Conservation (phyloP, 2,113 vertebrate species). For the Girardinichthys multiradiatus region DNA sequence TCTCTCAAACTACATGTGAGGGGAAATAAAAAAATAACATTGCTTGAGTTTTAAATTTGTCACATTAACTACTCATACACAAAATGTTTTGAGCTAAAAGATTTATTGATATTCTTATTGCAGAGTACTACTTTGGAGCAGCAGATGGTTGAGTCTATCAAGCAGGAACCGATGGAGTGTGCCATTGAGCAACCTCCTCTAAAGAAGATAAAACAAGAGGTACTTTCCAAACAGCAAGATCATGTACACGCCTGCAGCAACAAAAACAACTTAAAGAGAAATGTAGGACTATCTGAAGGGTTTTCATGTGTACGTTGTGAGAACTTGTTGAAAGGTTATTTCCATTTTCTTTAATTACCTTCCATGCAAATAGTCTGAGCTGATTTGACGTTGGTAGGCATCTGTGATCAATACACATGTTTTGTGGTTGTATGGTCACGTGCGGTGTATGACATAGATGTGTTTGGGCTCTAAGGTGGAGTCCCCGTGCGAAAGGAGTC, state of each 20-base stretch:
- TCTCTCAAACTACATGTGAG: conserved; percentile 94
- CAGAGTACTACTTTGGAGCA: conserved; percentile 88
- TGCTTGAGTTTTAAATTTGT: not conserved
- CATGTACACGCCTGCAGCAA: not conserved
- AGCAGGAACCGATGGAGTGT: conserved; percentile 94
- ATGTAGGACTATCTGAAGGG: conserved; percentile 3
- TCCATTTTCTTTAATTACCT: not conserved
- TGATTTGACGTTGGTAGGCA: conserved; percentile 1
- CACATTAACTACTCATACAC: not conserved
- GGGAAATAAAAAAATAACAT: not conserved
- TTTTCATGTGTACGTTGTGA: conserved; percentile 7
- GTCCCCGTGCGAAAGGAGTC: conserved; percentile 87
- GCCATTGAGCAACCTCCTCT: conserved; percentile 88
- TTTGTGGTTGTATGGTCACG: not conserved
- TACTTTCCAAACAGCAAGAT: conserved; percentile 63
- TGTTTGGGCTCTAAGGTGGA: conserved; percentile 84
- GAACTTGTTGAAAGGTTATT: not conserved
- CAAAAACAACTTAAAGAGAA: conserved; percentile 1
- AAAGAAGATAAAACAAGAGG: conserved; percentile 99
- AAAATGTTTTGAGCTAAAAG: not conserved
- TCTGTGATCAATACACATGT: not conserved
- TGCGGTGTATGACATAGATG: not conserved
- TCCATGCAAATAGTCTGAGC: not conserved
- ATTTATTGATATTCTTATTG: conserved; percentile 49
- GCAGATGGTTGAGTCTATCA: conserved; percentile 90